A percentile compares a stretch with the other conserved stretches of the same genome.
These are phyloP conservation scores for Crypturellus tataupa DNA, from an alignment of 2,797 vertebrate genomes.

Conservation along the genomic window DNA sequence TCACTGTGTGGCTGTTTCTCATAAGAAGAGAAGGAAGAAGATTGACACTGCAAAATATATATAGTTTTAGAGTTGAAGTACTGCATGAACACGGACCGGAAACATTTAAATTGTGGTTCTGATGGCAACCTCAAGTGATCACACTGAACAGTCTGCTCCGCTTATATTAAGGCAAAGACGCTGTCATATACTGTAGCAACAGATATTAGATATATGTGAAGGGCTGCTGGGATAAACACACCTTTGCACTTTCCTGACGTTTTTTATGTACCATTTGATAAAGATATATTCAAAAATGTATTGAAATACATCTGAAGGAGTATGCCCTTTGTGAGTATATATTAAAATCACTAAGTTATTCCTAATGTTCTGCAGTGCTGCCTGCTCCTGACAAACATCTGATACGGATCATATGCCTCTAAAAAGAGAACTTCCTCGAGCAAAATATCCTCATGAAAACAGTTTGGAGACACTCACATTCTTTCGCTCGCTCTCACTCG, in stretches of 20 bases:
- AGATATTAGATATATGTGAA: constrained; percentile 41
- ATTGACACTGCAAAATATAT: neutral
- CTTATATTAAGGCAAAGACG: constrained; percentile 52
- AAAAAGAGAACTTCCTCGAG: constrained; percentile 77
- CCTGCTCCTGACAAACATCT: constrained; percentile 76
- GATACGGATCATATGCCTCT: constrained; percentile 75
- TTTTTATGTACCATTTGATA: constrained; percentile 32
- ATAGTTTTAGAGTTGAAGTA: constrained; percentile 41
- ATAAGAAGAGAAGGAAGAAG: constrained; percentile 8
- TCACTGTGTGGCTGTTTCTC: neutral
- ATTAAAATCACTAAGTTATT: constrained; percentile 45
- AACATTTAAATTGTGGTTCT: constrained; percentile 56
- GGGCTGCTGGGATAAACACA: constrained; percentile 55
- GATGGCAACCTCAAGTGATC: constrained; percentile 40
- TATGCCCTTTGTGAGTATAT: neutral
- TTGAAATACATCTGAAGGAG: neutral
- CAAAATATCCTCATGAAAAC: constrained; percentile 78
- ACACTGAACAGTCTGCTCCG: neutral
- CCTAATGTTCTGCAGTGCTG: constrained; percentile 65
- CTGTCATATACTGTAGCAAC: constrained; percentile 40
- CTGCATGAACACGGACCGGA: constrained; percentile 31
- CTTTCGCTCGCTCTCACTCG: constrained; percentile 63
- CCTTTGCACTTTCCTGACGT: constrained; percentile 46
- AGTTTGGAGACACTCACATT: constrained; percentile 77
- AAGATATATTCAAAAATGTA: neutral